Percentiles rank a stretch among this genome's conserved stretches.
Conservation (phyloP, 2,888 invertebrate genomes). For the Sepiola atlantica region DNA sequence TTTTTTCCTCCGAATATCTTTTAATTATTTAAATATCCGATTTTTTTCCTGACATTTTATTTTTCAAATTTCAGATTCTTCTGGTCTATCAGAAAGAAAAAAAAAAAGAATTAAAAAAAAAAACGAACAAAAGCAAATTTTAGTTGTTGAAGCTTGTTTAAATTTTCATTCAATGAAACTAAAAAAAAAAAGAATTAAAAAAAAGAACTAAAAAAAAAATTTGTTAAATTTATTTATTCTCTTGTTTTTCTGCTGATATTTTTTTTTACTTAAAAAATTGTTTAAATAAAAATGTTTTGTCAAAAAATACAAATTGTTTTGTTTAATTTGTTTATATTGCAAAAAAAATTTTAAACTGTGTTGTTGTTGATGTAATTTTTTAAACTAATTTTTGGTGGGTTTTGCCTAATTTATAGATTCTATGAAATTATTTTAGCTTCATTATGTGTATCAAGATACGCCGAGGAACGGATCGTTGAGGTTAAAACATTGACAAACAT, state of each 20-base stretch:
- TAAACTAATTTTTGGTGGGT: too few relatives aligned
- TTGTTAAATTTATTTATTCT: conserved; percentile 21
- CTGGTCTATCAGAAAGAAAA: background rate
- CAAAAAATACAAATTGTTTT: background rate
- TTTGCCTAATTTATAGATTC: too few relatives aligned
- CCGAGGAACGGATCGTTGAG: too few relatives aligned
- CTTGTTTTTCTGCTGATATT: background rate
- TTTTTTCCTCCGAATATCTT: background rate
- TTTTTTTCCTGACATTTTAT: background rate
- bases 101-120: too few relatives aligned
- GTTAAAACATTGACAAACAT: too few relatives aligned
- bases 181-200: background rate
- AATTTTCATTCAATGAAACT: background rate
- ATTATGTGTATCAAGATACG: too few relatives aligned
- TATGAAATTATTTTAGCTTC: too few relatives aligned
- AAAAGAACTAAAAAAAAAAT: background rate
- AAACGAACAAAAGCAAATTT: too few relatives aligned
- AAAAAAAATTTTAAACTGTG: too few relatives aligned
- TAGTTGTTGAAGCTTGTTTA: background rate
- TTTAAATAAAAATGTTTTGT: conserved; percentile 12
- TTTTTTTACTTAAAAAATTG: background rate
- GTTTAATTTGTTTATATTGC: too few relatives aligned
- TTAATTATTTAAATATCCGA: background rate
- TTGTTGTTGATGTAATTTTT: too few relatives aligned
- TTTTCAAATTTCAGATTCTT: background rate